Percentiles rank a stretch among this genome's conserved stretches.
Evolutionary conservation across 2,888 invertebrate genomes (phyloP).

Genomic region (Callosobruchus maculatus): DNA sequence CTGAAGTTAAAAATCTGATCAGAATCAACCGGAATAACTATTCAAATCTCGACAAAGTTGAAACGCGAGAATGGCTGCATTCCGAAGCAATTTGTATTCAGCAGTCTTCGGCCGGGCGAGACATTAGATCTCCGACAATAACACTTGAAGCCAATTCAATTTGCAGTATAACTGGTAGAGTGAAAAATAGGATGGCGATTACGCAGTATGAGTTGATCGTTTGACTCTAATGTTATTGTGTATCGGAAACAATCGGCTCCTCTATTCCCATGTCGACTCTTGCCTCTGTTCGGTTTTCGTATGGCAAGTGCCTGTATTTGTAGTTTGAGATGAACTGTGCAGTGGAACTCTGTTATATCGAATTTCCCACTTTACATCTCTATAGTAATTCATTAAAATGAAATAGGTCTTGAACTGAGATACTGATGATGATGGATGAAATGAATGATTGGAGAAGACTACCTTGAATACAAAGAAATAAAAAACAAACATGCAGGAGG

Average conservation of each 20-base stretch:
- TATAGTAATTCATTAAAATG: too few species aligned
- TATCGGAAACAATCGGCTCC: constrained; percentile 9
- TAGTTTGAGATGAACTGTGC: too few species aligned
- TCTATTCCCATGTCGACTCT: background rate
- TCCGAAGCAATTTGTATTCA: constrained; percentile 11
- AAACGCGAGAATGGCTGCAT: background rate
- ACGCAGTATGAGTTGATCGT: constrained; percentile 28
- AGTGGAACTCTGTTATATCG: too few species aligned
- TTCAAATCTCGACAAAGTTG: background rate
- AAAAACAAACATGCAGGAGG: too few species aligned
- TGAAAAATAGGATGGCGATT: constrained; percentile 8
- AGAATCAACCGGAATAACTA: background rate
- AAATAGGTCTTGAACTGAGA: too few species aligned
- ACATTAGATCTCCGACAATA: constrained; percentile 16
- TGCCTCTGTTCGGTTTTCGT: background rate
- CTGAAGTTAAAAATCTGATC: background rate
- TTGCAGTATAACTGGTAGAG: constrained; percentile 15
- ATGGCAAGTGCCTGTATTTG: background rate
- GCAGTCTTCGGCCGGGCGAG: background rate
- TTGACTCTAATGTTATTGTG: constrained; percentile 37
- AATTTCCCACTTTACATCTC: too few species aligned
- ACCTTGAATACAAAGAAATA: too few species aligned
- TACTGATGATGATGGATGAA: too few species aligned
- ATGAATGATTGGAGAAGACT: too few species aligned
- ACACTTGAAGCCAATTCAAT: constrained; percentile 20